These are phyloP conservation scores for Solen grandis DNA, from an alignment of 1,140 invertebrate species.

Conservation along the genomic window DNA sequence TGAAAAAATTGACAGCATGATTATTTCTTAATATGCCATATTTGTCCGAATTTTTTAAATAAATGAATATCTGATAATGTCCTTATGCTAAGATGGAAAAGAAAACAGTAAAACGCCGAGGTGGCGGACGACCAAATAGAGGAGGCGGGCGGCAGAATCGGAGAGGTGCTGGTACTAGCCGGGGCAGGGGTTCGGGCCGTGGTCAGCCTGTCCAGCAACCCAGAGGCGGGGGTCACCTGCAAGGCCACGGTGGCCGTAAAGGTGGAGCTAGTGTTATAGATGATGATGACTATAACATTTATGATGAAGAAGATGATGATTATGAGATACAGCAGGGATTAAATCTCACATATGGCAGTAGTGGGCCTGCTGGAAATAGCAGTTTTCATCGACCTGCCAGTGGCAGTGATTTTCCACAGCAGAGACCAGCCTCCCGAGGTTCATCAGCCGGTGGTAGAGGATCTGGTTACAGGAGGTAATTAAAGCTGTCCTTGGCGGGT, in stretches of 20 bases:
- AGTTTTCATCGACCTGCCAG: no score
- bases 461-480: background rate
- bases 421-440: background rate
- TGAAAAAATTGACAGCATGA: no score
- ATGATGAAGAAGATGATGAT: constrained; percentile 53
- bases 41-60: no score
- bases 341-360: no score
- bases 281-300: constrained; percentile 40
- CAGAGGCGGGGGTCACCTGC: constrained; percentile 14
- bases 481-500: background rate
- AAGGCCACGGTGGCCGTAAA: constrained; percentile 52
- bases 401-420: no score
- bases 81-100: no score
- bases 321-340: background rate
- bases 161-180: constrained; percentile 29
- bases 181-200: constrained; percentile 20
- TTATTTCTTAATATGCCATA: no score
- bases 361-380: no score
- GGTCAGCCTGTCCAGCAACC: constrained; percentile 16
- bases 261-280: constrained; percentile 49
- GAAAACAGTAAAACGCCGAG: constrained; percentile 30
- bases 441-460: background rate
- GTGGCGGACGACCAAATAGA: constrained; percentile 68
- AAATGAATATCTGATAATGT: no score
- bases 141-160: constrained; percentile 70